Base-by-base conservation (phyloP, 2,797 vertebrate genomes). In the Anguilla obscura region DNA sequence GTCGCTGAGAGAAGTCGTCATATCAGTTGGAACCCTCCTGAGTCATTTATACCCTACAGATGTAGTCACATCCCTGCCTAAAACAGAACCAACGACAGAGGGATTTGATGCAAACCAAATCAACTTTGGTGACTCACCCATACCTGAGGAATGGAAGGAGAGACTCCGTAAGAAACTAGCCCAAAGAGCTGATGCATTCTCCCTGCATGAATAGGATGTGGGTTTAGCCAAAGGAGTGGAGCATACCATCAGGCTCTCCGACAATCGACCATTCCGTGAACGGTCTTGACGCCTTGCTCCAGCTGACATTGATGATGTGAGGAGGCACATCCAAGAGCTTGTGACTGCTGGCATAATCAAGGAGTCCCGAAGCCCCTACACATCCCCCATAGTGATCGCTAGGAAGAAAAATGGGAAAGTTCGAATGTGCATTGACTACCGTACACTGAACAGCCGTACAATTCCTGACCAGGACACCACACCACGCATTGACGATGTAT, bases 201-300 rank as follows among this genome's bases (percentile, higher is more conserved):
- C 88, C 36, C 14, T 76, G 0, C n/a, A 45, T 79, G 82, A 89
- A 30, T 87, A 84, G 87, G 85, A 86, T 45, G 58, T 86, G 3
- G 30, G 87, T 27, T 45, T 87, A 8, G 40, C 80, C 0, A 84
- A 45, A 50, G 87, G 33, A 9, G 56, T 83, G 3, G 86, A 87
- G 36, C 89, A 87, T 30, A 21, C 63, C 2, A 88, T 87, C 1
- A 1, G 48, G 27, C 45, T 80, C 5, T 54, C 50, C 4, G 86
- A 87, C 50, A 36, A 36, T 21, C 83, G 0, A 82, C 33, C 33
- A 36, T 36, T 36, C 33, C 33, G 33, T 36, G 33, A 36, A 36
- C 33, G 33, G 30, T 58, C 86, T 45, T 4, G 76, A 80, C 69
- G 10, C 14, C 7, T 84, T 82, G 58, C 8, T n/a, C 1, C 87